phyloP scores from a whole-genome alignment of 2,888 invertebrate genomes.

The Erebia ligea region DNA sequence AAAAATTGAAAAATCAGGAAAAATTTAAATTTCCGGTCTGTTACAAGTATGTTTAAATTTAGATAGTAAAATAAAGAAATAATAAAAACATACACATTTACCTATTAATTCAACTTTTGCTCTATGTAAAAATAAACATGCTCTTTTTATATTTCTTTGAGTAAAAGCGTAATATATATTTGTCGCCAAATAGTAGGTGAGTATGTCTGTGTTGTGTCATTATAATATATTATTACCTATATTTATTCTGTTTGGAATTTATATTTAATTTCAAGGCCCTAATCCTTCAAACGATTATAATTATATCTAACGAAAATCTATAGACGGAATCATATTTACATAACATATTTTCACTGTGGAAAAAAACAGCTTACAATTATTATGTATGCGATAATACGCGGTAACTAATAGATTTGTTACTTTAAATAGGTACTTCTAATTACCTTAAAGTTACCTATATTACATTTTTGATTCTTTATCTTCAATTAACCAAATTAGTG shows the following conservation, averaged over 20 bases:
- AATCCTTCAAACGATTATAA: neutral
- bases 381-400: neutral
- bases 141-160: slow-evolving; percentile 33
- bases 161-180: slow-evolving; percentile 16
- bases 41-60: neutral
- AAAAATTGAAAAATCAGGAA: slow-evolving; percentile 33
- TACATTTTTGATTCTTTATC: neutral
- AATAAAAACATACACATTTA: neutral
- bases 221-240: slow-evolving; percentile 22
- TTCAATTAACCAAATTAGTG: neutral
- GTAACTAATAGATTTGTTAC: neutral
- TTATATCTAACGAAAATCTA: no score
- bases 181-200: slow-evolving; percentile 23
- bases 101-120: slow-evolving; percentile 44
- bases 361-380: neutral
- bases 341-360: no score
- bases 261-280: slow-evolving; percentile 15
- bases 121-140: slow-evolving; percentile 44
- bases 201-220: slow-evolving; percentile 33
- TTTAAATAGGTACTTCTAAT: neutral
- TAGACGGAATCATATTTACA: no score
- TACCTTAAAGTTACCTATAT: neutral
- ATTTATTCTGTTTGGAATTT: slow-evolving; percentile 10
- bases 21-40: no score
- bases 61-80: neutral